A percentile compares a stretch with the other conserved stretches of the same genome.
Evolutionary conservation across 1,140 invertebrate species (phyloP).

Genomic region (Archegozetes longisetosus): DNA sequence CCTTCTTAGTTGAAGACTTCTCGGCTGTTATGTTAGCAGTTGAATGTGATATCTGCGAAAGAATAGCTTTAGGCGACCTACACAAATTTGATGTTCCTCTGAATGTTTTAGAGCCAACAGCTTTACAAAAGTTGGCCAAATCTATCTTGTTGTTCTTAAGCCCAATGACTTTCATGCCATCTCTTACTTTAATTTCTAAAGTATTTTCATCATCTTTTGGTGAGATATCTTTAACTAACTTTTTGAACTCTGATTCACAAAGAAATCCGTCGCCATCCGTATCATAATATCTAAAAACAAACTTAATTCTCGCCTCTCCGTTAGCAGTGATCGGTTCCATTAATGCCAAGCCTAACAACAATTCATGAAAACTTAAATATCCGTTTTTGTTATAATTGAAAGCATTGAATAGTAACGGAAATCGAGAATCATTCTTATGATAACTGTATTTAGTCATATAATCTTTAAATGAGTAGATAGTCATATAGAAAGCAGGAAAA

Average conservation of each 20-base stretch:
- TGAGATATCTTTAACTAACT: neutral
- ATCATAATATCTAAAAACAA: slow-evolving; percentile 16
- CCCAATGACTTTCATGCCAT: neutral
- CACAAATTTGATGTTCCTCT: neutral
- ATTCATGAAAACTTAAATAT: slow-evolving; percentile 31
- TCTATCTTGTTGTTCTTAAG: neutral
- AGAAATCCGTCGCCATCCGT: neutral
- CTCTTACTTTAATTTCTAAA: neutral
- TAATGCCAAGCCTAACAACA: slow-evolving; percentile 35
- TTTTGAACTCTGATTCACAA: neutral
- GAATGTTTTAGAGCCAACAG: neutral
- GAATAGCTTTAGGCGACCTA: neutral
- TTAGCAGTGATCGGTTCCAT: slow-evolving; percentile 38
- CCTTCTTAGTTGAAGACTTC: neutral
- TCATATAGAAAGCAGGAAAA: slow-evolving; percentile 15
- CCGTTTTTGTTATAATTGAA: slow-evolving; percentile 1
- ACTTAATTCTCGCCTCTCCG: slow-evolving; percentile 9
- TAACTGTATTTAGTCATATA: slow-evolving; percentile 14
- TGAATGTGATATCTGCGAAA: neutral
- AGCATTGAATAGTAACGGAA: slow-evolving; percentile 9
- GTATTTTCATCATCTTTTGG: neutral
- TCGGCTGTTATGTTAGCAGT: neutral
- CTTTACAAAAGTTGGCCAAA: neutral
- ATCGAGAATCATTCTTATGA: neutral
- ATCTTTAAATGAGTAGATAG: slow-evolving; percentile 14